phyloP scores from a whole-genome alignment of 2,113 vertebrate species.

The Myrmecobius fasciatus region DNA sequence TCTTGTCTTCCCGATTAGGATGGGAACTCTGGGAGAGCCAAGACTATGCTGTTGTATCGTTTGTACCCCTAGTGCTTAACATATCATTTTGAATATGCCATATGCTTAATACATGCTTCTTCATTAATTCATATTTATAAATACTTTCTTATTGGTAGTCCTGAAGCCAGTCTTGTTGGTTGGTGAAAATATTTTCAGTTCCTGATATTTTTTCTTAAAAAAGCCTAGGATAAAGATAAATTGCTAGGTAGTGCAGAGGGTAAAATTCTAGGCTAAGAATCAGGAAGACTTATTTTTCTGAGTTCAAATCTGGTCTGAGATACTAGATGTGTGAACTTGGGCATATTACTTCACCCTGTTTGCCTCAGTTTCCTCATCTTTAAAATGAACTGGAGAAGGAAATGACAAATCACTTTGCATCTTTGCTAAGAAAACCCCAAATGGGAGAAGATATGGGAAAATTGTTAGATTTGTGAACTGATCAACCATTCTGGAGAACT shows the following conservation, averaged over 20 bases:
- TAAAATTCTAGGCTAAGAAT: background rate
- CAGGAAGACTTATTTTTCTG: no score
- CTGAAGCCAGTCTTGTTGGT: background rate
- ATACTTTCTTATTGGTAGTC: background rate
- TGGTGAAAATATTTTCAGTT: background rate
- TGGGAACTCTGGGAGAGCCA: background rate
- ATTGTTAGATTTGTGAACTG: no score
- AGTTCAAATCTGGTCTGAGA: background rate
- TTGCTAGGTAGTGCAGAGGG: background rate
- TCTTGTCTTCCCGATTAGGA: background rate
- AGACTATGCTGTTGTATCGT: background rate
- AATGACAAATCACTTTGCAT: background rate
- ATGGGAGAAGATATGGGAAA: no score
- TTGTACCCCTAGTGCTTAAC: no score
- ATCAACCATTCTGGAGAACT: no score
- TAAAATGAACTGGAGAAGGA: background rate
- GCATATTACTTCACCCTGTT: background rate
- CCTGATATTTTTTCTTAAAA: background rate
- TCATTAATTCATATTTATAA: background rate
- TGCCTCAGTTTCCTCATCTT: background rate
- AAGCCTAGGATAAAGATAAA: background rate
- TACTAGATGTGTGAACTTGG: background rate
- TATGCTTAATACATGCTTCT: background rate
- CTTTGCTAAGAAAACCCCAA: background rate
- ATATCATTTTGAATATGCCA: background rate